Conservation (phyloP, 1,140 invertebrate species). For the Drosophila insularis region DNA sequence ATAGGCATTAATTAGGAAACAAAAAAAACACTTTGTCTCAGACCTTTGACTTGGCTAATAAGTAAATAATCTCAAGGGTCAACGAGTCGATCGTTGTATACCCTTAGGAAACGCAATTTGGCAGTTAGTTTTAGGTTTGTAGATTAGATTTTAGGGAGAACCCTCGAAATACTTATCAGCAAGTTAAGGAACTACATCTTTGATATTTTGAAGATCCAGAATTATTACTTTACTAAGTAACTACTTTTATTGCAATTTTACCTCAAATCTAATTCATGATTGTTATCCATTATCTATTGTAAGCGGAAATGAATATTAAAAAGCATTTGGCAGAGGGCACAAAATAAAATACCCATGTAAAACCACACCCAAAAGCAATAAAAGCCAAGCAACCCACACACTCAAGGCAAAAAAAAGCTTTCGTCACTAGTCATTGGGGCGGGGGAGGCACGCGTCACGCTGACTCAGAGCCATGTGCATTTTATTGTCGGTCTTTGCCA, state of each 20-base stretch:
- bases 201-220: too few relatives aligned
- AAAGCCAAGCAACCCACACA: too few relatives aligned
- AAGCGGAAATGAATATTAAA: neutral
- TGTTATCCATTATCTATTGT: neutral
- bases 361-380: constrained; percentile 17
- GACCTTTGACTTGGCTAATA: constrained; percentile 6
- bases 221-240: too few relatives aligned
- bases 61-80: neutral
- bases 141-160: too few relatives aligned
- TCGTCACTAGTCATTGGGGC: too few relatives aligned
- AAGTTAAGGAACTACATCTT: too few relatives aligned
- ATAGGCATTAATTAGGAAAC: constrained; percentile 3
- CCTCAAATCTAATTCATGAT: neutral
- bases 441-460: too few relatives aligned
- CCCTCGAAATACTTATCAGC: too few relatives aligned
- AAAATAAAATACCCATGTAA: constrained; percentile 23
- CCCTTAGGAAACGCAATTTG: neutral
- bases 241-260: neutral
- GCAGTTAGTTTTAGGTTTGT: neutral
- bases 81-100: neutral
- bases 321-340: neutral
- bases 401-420: too few relatives aligned
- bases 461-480: constrained; percentile 53
- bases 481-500: constrained; percentile 71
- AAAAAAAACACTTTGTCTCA: neutral